Base-by-base conservation (phyloP, 2,113 vertebrate genomes). In the Nothobranchius furzeri region DNA sequence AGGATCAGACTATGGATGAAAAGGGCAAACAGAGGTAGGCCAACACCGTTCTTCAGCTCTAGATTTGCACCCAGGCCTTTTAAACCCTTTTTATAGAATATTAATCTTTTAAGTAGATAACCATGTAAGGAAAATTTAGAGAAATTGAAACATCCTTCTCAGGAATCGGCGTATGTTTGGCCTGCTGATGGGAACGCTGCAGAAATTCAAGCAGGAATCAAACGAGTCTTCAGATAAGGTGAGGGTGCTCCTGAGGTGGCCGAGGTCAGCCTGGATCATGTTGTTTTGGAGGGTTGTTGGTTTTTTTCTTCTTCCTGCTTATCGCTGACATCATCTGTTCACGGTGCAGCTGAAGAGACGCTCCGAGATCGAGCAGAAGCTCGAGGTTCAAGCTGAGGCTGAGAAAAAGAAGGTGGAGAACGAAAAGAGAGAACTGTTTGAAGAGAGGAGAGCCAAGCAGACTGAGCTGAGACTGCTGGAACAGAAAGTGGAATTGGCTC, bases 121-220 rank as follows among this genome's bases (percentile, higher is more conserved):
- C 30, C 2, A 4, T 30, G 30, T 30, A 30, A 30, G 30, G 30
- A 30, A 30, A 30, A 30, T 3, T 30, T 1, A 6, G 8, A 9
- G 0, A 40, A 8, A 9, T 40, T 40, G 9, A 8, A 7, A 7
- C 37, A 45, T 12, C 30, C 3, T 24, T 13, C 1, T 71, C 82
- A 99, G 98, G 92, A 99, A 99, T 95, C 95, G 97, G 86, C 96
- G 98, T 82, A 99, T 99, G 96, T 99, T 99, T 87, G 97, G 98
- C 92, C 94, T 99, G 94, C 94, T 99, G 91, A 99, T 99, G 98
- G 98, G 98, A 87, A 99, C 98, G 8, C 92, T 99, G 80, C 97
- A 99, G 20, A 99, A 99, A 85, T 99, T 99, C 86, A 99, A 99
- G 81, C 97, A 99, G 85, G 98, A 99, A 84, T 98, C 98, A 3